A percentile compares a stretch with the other conserved stretches of the same genome.
Conservation (phyloP, 2,888 invertebrate genomes). For the Macrophya alboannulata region DNA sequence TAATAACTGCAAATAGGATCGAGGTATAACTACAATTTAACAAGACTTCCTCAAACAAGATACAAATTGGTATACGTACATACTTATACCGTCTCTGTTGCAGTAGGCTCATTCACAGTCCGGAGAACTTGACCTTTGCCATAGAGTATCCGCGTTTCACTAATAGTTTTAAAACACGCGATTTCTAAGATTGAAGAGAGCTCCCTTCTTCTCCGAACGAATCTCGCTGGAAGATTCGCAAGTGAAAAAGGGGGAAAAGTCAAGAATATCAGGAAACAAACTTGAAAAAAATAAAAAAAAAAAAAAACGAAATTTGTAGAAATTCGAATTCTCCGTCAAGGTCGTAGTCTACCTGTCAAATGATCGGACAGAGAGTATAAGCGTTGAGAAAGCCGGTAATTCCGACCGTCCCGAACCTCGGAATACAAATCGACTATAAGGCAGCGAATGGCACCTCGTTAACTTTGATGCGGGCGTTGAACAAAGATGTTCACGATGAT, state of each 20-base stretch:
- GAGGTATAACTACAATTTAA: neutral
- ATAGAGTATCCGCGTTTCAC: conserved; percentile 26
- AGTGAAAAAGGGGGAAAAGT: conserved; percentile 61
- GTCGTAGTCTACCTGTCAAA: conserved; percentile 70
- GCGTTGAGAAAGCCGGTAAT: conserved; percentile 31
- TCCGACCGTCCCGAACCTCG: conserved; percentile 63
- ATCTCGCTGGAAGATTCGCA: conserved; percentile 14
- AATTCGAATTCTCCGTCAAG: conserved; percentile 69
- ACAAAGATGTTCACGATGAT: conserved; percentile 65
- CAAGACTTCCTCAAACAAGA: neutral
- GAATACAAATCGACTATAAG: conserved; percentile 58
- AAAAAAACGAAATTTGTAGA: conserved; percentile 65
- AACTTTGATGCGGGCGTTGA: conserved; percentile 56
- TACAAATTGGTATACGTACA: neutral
- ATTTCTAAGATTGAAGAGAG: conserved; percentile 11
- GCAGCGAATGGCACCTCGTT: conserved; percentile 60
- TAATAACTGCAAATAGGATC: neutral
- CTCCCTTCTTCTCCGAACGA: neutral
- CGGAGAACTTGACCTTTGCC: conserved; percentile 28
- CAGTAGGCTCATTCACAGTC: conserved; percentile 26
- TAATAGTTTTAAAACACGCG: conserved; percentile 45
- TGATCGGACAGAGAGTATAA: conserved; percentile 61
- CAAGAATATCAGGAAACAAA: conserved; percentile 45
- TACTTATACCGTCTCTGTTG: neutral
- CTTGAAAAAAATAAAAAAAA: neutral